Base-by-base conservation (phyloP, 2,113 vertebrate genomes). In the Leiothrix lutea region DNA sequence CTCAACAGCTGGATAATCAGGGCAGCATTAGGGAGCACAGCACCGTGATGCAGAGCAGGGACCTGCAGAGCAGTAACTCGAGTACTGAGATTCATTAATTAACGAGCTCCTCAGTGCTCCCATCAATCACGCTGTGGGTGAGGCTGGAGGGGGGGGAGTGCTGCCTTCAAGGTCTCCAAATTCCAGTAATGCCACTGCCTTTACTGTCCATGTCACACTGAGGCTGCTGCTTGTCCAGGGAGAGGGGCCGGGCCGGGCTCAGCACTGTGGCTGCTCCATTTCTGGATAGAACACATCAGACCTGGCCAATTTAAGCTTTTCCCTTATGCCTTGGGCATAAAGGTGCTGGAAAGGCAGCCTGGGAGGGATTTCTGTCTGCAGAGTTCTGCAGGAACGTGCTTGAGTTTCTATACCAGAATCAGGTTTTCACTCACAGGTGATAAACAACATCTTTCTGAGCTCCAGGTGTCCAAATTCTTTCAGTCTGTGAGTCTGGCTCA, bases 191-290 rank as follows among this genome's bases (percentile, higher is more conserved):
- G 58, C 57, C 25, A 1, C 17, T 16, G 66, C 44, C 3, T 36
- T 73, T 40, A 14, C 65, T 25, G 22, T 7, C 58, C 22, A 0
- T 5, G 33, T 35, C 47, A 35, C 42, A 4, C 61, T 12, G 38
- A 15, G 78, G 73, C 73, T 78, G 56, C 56, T 57, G 88, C 12
- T 0, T 11, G 7, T 23, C 56, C 47, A 23, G 1, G 2, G 25
- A 38, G 48, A 40, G 51, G 7, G 21, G 22, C 54, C 78, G 70
- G 67, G 5, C 13, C 0, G 2, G 85, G 69, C 65, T 57, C 79
- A 29, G 64, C 65, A 2, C 16, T 1, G 33, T 3, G 23, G 38
- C 2, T 33, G 50, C 25, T 14, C 74, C 4, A 9, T 0, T 13
- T 64, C 42, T 44, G 66, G 35, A 11, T 4, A 8, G 20, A 11